Conservation (phyloP, 2,113 vertebrate genomes). For the Xiphias gladius region DNA sequence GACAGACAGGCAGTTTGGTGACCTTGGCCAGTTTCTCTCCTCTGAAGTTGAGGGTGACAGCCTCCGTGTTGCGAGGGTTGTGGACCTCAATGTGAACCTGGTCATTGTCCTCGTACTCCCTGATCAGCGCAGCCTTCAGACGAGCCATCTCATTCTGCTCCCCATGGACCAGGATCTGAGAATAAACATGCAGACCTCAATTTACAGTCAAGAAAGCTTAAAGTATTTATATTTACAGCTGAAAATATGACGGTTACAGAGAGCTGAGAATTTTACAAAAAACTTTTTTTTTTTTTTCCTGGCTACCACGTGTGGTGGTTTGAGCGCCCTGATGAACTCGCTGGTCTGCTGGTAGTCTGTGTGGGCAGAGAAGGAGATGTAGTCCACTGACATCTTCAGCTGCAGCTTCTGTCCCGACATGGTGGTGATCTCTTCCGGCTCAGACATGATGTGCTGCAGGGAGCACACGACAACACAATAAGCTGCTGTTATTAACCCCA, state of each 20-base stretch:
- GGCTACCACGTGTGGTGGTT: slow-evolving; percentile 98
- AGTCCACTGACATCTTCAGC: slow-evolving; percentile 99
- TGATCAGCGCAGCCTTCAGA: slow-evolving; percentile 94
- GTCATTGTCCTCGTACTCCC: slow-evolving; percentile 98
- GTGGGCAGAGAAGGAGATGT: slow-evolving; percentile 99
- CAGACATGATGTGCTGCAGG: slow-evolving; percentile 97
- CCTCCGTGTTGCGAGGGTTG: slow-evolving; percentile 98
- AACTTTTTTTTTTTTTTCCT: background rate
- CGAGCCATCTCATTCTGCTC: slow-evolving; percentile 99
- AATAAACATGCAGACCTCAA: background rate
- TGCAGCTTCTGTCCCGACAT: slow-evolving; percentile 99
- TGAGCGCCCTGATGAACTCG: slow-evolving; percentile 98
- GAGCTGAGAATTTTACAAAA: background rate
- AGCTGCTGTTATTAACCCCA: background rate
- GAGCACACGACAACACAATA: background rate
- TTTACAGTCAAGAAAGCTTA: background rate
- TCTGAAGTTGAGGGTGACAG: slow-evolving; percentile 97
- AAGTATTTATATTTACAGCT: background rate
- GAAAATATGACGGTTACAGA: background rate
- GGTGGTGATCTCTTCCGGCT: slow-evolving; percentile 98
- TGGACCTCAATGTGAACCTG: slow-evolving; percentile 98
- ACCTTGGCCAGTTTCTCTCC: slow-evolving; percentile 99
- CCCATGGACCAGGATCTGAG: slow-evolving; percentile 93
- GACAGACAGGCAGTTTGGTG: slow-evolving; percentile 1
- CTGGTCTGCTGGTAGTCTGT: slow-evolving; percentile 99